phyloP scores from a whole-genome alignment of 2,113 vertebrate genomes.

The Sciurus niger region DNA sequence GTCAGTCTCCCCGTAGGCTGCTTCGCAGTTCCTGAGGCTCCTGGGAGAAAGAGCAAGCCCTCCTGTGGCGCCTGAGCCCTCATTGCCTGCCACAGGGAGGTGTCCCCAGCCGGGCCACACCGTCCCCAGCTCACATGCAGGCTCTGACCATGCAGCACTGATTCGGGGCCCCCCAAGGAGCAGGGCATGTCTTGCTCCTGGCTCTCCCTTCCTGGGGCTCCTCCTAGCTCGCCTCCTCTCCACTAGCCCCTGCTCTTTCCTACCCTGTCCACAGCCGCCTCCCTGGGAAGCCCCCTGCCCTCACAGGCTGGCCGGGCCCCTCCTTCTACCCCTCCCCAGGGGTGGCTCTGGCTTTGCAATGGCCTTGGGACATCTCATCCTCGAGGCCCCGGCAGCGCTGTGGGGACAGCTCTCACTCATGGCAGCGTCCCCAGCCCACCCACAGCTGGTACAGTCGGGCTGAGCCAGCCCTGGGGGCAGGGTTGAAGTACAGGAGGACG shows the following conservation, averaged over 20 bases:
- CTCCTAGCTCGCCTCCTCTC: background rate
- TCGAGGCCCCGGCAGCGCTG: background rate
- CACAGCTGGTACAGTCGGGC: background rate
- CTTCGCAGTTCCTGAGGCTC: background rate
- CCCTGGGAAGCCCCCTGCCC: background rate
- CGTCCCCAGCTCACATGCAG: background rate
- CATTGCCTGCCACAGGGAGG: too few relatives aligned
- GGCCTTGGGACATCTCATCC: too few relatives aligned
- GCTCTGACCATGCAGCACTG: background rate
- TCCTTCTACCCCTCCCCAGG: background rate
- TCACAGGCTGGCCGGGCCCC: background rate
- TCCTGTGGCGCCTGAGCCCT: background rate
- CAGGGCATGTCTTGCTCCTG: background rate
- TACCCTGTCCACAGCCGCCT: background rate
- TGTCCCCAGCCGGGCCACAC: background rate
- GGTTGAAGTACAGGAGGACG: too few relatives aligned
- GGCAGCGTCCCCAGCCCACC: background rate
- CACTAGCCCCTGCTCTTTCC: background rate
- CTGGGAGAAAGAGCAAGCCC: background rate
- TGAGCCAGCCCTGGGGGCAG: too few relatives aligned
- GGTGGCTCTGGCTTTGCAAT: too few relatives aligned
- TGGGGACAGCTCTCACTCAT: background rate
- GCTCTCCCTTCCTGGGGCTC: background rate
- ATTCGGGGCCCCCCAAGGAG: background rate
- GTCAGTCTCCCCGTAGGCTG: accelerated